Conservation (phyloP, 2,797 vertebrate species). For the Labeo calbasu region DNA sequence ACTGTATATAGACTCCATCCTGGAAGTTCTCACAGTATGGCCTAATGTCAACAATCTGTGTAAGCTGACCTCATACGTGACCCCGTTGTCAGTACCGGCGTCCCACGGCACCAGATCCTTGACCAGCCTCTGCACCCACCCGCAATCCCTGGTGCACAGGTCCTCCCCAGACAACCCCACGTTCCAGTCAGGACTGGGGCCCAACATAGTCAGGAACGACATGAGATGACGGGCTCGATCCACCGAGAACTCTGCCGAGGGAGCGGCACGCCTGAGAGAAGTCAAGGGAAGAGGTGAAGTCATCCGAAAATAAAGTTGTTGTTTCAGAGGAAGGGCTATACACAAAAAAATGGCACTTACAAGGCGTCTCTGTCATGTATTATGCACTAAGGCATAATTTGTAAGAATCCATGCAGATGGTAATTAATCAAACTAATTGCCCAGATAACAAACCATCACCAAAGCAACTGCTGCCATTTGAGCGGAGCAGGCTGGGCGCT, state of each 20-base stretch:
- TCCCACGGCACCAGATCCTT: constrained; percentile 96
- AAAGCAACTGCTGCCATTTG: constrained; percentile 50
- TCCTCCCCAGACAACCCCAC: constrained; percentile 92
- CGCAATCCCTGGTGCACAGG: constrained; percentile 94
- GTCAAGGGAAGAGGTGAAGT: neutral
- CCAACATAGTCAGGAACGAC: constrained; percentile 95
- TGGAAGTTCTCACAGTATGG: neutral
- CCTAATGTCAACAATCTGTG: neutral
- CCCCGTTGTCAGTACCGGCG: constrained; percentile 90
- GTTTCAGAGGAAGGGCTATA: neutral
- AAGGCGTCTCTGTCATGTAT: constrained; percentile 9
- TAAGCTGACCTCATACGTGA: constrained; percentile 89
- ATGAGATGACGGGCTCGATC: constrained; percentile 84
- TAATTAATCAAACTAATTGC: constrained; percentile 59
- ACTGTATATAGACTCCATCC: neutral
- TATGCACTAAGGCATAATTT: constrained; percentile 33
- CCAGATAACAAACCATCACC: constrained; percentile 59
- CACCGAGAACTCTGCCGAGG: constrained; percentile 88
- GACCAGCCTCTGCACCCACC: constrained; percentile 91
- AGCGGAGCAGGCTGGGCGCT: constrained; percentile 20
- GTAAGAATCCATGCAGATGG: constrained; percentile 50
- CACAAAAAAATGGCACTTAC: neutral
- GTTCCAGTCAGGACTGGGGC: constrained; percentile 96
- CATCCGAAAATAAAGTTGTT: neutral
- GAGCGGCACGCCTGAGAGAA: constrained; percentile 81